phyloP scores from a whole-genome alignment of 2,888 invertebrate genomes.

The Oxycera nigricornis region DNA sequence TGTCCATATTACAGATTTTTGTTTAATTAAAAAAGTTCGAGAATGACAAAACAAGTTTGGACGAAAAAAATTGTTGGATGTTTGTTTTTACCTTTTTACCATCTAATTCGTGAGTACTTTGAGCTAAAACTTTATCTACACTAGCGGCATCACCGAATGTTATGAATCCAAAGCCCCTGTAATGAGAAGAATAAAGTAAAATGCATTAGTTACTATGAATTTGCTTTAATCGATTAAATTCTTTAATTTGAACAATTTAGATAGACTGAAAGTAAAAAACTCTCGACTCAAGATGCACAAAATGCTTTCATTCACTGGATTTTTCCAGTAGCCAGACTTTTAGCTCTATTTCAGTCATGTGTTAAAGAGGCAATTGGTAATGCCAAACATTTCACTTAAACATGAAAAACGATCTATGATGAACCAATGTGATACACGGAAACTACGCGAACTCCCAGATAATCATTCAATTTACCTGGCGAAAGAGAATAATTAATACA shows the following conservation, averaged over 20 bases:
- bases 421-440: too few relatives aligned
- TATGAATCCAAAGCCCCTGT: constrained; percentile 99
- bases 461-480: not conserved
- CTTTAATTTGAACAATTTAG: too few relatives aligned
- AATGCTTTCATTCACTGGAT: too few relatives aligned
- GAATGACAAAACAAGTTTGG: not conserved
- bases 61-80: not conserved
- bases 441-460: too few relatives aligned
- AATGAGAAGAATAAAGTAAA: constrained; percentile 57
- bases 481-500: not conserved
- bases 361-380: too few relatives aligned
- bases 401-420: too few relatives aligned
- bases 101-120: constrained; percentile 98
- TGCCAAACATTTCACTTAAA: too few relatives aligned
- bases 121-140: constrained; percentile 99
- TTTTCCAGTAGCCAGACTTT: too few relatives aligned
- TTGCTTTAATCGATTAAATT: too few relatives aligned
- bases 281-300: too few relatives aligned
- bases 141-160: constrained; percentile 98
- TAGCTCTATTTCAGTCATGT: too few relatives aligned
- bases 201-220: not conserved
- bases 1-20: constrained; percentile 25
- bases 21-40: constrained; percentile 37
- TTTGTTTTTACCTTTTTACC: constrained; percentile 89
- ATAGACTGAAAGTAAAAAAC: too few relatives aligned